These are phyloP conservation scores for Saccostrea glomerata DNA, from an alignment of 1,140 invertebrate species.

Conservation along the genomic window DNA sequence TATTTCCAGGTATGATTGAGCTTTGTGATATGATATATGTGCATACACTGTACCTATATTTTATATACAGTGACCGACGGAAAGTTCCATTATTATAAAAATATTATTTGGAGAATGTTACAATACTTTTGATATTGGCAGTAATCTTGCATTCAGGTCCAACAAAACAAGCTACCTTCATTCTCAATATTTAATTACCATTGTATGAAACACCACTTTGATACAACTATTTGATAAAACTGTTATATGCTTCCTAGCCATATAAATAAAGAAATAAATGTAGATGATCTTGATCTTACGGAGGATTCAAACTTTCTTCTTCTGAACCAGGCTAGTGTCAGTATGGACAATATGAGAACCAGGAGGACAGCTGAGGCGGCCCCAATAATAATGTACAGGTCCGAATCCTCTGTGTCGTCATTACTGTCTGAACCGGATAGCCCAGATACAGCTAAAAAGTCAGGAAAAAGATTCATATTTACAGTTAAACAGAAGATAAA, in stretches of 20 bases:
- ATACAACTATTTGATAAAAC: neutral
- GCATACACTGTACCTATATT: no score
- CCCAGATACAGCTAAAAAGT: neutral
- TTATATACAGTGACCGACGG: no score
- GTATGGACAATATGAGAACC: constrained; percentile 42
- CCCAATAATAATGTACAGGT: constrained; percentile 51
- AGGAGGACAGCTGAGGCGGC: constrained; percentile 48
- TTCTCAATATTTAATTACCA: no score
- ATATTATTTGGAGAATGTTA: no score
- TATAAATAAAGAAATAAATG: neutral
- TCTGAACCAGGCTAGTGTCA: constrained; percentile 42
- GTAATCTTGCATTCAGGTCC: no score
- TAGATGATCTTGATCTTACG: neutral
- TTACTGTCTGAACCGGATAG: neutral
- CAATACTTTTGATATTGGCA: no score
- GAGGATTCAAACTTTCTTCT: constrained; percentile 24
- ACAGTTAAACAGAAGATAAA: neutral
- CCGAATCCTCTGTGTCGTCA: constrained; percentile 12
- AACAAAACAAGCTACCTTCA: no score
- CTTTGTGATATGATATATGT: no score
- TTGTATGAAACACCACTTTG: neutral
- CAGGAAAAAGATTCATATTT: neutral
- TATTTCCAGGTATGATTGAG: no score
- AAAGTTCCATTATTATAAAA: no score
- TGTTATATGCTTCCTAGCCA: neutral